Percentiles rank a stretch among this genome's conserved stretches.
Conservation (phyloP, 2,113 vertebrate genomes). For the Cairina moschata region DNA sequence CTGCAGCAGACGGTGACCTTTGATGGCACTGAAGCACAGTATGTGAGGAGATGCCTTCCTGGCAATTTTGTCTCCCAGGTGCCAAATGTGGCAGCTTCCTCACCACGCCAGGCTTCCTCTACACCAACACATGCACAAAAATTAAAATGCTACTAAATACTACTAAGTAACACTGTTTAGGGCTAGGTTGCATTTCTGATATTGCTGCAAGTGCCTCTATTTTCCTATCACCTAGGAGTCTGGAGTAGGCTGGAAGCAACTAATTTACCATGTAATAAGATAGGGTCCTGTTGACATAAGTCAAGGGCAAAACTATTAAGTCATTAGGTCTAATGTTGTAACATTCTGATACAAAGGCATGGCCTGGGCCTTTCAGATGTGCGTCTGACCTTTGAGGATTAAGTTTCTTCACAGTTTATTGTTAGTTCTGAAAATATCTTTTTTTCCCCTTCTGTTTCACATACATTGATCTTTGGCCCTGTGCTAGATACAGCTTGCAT, state of each 20-base stretch:
- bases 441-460: background rate
- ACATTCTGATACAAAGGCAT: slow-evolving; percentile 51
- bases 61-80: background rate
- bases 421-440: slow-evolving; percentile 34
- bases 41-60: background rate
- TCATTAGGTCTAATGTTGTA: slow-evolving; percentile 67
- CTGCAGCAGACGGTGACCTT: slow-evolving; percentile 32
- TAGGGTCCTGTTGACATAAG: slow-evolving; percentile 65
- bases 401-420: slow-evolving; percentile 60
- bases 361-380: slow-evolving; percentile 45
- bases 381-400: slow-evolving; percentile 65
- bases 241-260: slow-evolving; percentile 47
- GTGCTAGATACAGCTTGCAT: background rate
- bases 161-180: background rate
- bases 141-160: background rate
- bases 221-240: background rate
- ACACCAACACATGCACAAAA: background rate
- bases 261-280: slow-evolving; percentile 64
- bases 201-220: background rate
- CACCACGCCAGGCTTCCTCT: background rate
- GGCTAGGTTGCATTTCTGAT: background rate
- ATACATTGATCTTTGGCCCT: background rate
- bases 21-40: background rate
- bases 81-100: background rate
- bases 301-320: slow-evolving; percentile 64